Percentiles rank a stretch among this genome's conserved stretches.
Evolutionary conservation across 2,888 invertebrate genomes (phyloP).

Genomic region (Nemapogon koenigi): DNA sequence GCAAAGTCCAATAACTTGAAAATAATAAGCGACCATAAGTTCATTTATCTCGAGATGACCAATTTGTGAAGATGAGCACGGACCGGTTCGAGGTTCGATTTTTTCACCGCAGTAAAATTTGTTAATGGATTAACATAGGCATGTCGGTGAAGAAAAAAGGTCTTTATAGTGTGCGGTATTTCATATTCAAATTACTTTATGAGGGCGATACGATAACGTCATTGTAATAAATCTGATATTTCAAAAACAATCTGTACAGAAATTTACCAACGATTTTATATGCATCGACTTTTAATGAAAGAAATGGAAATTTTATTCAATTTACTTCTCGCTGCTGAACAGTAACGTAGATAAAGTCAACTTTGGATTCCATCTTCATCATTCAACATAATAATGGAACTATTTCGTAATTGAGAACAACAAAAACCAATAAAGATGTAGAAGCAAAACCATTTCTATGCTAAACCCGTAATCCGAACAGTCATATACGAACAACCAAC

Average conservation of each 20-base stretch:
- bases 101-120: constrained; percentile 24
- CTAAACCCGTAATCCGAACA: too few species aligned
- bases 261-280: constrained; percentile 18
- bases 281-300: neutral
- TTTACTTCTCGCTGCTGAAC: too few species aligned
- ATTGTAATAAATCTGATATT: constrained; percentile 28
- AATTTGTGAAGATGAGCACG: constrained; percentile 36
- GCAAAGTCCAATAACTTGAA: too few species aligned
- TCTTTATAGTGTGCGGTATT: constrained; percentile 8
- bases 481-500: too few species aligned
- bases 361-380: too few species aligned
- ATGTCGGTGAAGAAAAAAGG: constrained; percentile 37
- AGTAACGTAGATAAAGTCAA: too few species aligned
- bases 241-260: constrained; percentile 27
- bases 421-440: too few species aligned
- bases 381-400: too few species aligned
- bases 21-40: too few species aligned
- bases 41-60: constrained; percentile 32
- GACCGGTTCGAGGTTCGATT: neutral
- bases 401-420: too few species aligned
- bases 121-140: constrained; percentile 52
- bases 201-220: constrained; percentile 25
- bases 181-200: constrained; percentile 38
- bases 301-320: neutral
- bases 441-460: too few species aligned